phyloP scores from a whole-genome alignment of 2,888 invertebrate genomes.

The Aporophyla lueneburgensis region DNA sequence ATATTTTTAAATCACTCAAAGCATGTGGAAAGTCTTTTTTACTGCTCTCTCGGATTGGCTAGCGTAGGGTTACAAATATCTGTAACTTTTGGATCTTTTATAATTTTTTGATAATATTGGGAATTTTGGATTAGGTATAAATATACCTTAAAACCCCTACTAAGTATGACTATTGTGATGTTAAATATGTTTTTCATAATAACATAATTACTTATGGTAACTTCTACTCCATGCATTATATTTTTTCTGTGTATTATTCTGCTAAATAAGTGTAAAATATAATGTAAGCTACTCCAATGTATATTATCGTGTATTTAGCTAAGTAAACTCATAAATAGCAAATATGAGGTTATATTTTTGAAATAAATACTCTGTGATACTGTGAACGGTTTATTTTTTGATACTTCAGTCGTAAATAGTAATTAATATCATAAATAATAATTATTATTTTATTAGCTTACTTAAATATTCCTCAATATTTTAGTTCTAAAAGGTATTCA shows the following conservation, averaged over 20 bases:
- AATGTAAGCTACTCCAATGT: slow-evolving; percentile 42
- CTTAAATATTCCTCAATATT: slow-evolving; percentile 5
- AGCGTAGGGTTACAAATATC: not conserved
- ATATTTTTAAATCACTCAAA: not conserved
- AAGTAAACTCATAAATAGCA: slow-evolving; percentile 46
- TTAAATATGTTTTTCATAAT: not conserved
- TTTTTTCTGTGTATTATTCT: slow-evolving; percentile 5
- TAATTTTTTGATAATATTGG: not conserved
- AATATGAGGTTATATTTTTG: slow-evolving; percentile 77
- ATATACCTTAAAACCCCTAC: not conserved
- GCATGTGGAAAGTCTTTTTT: not conserved
- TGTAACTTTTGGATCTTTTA: not conserved
- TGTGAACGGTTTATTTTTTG: slow-evolving; percentile 64
- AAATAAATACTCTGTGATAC: slow-evolving; percentile 90
- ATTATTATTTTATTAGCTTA: not conserved
- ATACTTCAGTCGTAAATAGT: not conserved
- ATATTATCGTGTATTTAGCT: slow-evolving; percentile 51
- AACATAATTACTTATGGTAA: not conserved
- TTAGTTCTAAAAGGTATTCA: not conserved
- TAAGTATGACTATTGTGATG: not conserved
- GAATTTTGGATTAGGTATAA: not conserved
- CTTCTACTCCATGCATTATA: slow-evolving; percentile 5
- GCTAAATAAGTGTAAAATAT: slow-evolving; percentile 36
- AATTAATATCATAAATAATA: not conserved
- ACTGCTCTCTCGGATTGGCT: not conserved